phyloP scores from a whole-genome alignment of 2,113 vertebrate genomes.

The Tenebrosternarchus preto region DNA sequence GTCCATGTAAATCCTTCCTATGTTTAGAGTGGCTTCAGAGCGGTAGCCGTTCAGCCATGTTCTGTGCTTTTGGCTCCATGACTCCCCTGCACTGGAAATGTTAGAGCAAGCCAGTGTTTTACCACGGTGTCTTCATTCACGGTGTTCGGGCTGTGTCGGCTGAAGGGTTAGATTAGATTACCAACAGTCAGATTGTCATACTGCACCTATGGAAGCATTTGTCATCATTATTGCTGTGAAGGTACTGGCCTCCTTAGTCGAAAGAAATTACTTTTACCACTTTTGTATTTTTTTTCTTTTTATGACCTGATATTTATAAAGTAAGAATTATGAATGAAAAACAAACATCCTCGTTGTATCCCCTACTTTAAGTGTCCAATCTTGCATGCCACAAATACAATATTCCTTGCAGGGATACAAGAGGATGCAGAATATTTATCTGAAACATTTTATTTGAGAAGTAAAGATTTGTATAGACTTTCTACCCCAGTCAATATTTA shows the following conservation, averaged over 20 bases:
- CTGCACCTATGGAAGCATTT: no score
- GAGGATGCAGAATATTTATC: background rate
- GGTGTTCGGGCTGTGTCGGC: background rate
- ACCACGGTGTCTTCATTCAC: background rate
- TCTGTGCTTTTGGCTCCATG: background rate
- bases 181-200: background rate
- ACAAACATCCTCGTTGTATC: no score
- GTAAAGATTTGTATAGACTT: conserved; percentile 45
- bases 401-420: background rate
- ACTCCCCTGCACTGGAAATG: background rate
- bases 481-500: conserved; percentile 37
- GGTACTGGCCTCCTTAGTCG: no score
- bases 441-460: conserved; percentile 53
- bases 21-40: conserved; percentile 69
- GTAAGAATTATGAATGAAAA: no score
- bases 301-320: background rate
- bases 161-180: background rate
- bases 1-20: conserved; percentile 65
- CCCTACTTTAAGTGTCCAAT: no score
- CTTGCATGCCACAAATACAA: background rate
- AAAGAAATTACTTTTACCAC: background rate
- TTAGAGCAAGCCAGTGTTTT: background rate
- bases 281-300: background rate
- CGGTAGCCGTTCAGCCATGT: conserved; percentile 57
- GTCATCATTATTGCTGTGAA: no score